phyloP scores from a whole-genome alignment of 2,888 invertebrate species.

The Caenorhabditis sulstoni region DNA sequence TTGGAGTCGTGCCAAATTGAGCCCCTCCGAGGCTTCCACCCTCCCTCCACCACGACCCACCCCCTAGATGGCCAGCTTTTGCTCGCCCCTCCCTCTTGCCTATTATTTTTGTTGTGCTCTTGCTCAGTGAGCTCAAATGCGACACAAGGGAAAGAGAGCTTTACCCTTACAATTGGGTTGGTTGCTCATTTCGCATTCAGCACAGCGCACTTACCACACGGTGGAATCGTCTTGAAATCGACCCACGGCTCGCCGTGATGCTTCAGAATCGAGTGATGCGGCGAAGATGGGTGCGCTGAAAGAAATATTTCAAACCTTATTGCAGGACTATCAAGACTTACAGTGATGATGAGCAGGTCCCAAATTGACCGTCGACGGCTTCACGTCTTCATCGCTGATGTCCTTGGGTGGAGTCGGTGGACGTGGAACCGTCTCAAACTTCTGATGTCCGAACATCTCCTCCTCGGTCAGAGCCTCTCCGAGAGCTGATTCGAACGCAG shows the following conservation, averaged over 20 bases:
- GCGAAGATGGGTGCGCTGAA: slow-evolving; percentile 61
- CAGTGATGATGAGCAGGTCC: slow-evolving; percentile 71
- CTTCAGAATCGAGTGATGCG: slow-evolving; percentile 74
- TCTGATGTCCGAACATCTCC: slow-evolving; percentile 60
- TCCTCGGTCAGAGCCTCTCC: slow-evolving; percentile 46
- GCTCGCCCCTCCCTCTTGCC: slow-evolving; percentile 21
- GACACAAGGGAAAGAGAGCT: slow-evolving; percentile 4
- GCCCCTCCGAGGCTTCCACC: slow-evolving; percentile 11
- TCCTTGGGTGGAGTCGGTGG: slow-evolving; percentile 79
- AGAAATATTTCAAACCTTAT: background rate
- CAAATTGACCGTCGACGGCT: slow-evolving; percentile 72
- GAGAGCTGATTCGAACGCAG: slow-evolving; percentile 30
- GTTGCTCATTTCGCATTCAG: slow-evolving; percentile 21
- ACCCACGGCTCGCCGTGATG: slow-evolving; percentile 70
- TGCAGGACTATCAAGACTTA: slow-evolving; percentile 7
- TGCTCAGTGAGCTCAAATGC: slow-evolving; percentile 24
- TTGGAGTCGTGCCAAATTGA: slow-evolving; percentile 59
- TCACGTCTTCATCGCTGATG: slow-evolving; percentile 72
- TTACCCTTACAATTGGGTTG: slow-evolving; percentile 21
- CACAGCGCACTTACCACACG: slow-evolving; percentile 65
- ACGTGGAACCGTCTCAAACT: slow-evolving; percentile 71
- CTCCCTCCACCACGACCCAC: slow-evolving; percentile 15
- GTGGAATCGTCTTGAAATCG: slow-evolving; percentile 74
- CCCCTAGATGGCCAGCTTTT: slow-evolving; percentile 20
- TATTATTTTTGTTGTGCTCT: slow-evolving; percentile 54